Conservation (phyloP, 2,888 invertebrate species). For the Blera fallax region DNA sequence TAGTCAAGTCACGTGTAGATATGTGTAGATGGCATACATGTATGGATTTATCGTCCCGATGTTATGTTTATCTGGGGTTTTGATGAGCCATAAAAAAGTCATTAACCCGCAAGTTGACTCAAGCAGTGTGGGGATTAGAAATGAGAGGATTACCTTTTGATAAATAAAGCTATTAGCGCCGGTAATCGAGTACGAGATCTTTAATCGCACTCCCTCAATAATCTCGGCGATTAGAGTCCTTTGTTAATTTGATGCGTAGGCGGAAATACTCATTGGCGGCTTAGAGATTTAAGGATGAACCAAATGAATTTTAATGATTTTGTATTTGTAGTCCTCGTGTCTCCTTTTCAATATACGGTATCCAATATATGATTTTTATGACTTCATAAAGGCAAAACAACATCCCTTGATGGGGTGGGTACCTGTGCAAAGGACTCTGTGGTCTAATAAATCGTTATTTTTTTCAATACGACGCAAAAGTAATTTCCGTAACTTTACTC, state of each 20-base stretch:
- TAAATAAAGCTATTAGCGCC: background rate
- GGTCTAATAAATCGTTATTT: background rate
- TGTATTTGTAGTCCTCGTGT: background rate
- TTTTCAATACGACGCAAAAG: background rate
- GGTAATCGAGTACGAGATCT: background rate
- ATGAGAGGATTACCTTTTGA: background rate
- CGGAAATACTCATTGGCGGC: background rate
- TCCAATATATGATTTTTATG: background rate
- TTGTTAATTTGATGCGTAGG: background rate
- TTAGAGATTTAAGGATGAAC: background rate
- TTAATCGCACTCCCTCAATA: background rate
- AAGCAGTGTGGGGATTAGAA: background rate
- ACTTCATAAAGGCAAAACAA: background rate
- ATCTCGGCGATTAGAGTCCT: background rate
- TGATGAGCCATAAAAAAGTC: conserved; percentile 25
- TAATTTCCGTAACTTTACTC: conserved; percentile 31
- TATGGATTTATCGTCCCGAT: background rate
- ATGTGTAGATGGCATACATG: conserved; percentile 25
- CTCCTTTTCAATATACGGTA: background rate
- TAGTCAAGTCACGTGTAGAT: conserved; percentile 26
- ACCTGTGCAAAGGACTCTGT: background rate
- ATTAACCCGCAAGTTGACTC: conserved; percentile 1
- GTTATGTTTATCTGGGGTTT: background rate
- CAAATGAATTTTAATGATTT: background rate
- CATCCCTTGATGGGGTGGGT: background rate